Evolutionary conservation across 2,797 vertebrate species (phyloP), one percentile per base, ranked within the genome.

Genomic region (Rhynchotus rufescens): DNA sequence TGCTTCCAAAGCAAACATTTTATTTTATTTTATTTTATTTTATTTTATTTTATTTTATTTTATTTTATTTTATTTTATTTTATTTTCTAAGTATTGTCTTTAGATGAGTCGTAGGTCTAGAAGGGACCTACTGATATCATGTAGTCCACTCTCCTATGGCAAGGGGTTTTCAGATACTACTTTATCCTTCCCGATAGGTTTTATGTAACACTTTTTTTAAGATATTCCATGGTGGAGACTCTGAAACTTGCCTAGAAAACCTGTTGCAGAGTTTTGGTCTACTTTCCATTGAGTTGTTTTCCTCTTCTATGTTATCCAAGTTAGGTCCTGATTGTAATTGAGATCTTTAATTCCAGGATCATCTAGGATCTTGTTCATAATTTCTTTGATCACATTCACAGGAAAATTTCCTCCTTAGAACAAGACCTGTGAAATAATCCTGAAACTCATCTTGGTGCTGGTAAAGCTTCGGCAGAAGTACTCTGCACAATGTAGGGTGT

Each of bases 381-480:
- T 25, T 49, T 51, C 49, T 22, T 51, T 13, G 12, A 25, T 51
- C 1, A 4, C 1, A 0, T 23, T n/a, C 12, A 9, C 1, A 16
- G 14, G 30, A 30, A 72, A 26, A 32, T 17, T 1, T 30, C 3
- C 1, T 76, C 45, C 30, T 51, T 42, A 8, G 17, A 71, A 9
- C 3, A 79, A 60, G 25, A 32, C 6, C 60, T 56, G 38, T 1
- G 5, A 90, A 80, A 10, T 25, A 61, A 61, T 20, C 34, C 56
- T 52, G 13, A 3, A 64, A 4, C 23, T 78, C 34, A 12, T 36
- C 32, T 49, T 51, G 6, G 6, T 38, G 52, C 4, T 59, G 2
- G 5, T 44, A 19, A 74, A 67, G 36, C 12, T 8, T 68, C 20
- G 9, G 3, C 14, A 60, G 19, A 20, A 73, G 16, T 21, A 80